Conservation (phyloP, 2,113 vertebrate species). For the Thunnus thynnus region DNA sequence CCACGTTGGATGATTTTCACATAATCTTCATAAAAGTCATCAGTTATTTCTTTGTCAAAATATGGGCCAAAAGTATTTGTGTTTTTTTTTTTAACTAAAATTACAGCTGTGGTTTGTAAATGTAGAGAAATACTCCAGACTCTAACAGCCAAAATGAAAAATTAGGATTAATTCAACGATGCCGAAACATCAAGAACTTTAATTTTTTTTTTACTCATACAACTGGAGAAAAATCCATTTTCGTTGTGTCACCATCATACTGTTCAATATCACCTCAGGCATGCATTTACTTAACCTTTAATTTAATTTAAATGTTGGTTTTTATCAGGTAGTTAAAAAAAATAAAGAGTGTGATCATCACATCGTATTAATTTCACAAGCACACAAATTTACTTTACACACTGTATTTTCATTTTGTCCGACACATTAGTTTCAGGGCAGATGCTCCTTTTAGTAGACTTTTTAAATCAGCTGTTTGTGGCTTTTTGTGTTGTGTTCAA, state of each 20-base stretch:
- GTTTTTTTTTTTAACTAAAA: too few species aligned
- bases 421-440: not conserved
- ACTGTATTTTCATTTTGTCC: not conserved
- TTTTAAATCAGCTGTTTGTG: not conserved
- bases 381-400: not conserved
- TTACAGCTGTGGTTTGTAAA: too few species aligned
- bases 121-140: not conserved
- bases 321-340: not conserved
- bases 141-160: not conserved
- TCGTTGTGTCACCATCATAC: not conserved
- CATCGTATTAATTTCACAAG: not conserved
- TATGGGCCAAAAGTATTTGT: too few species aligned
- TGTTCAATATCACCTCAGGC: not conserved
- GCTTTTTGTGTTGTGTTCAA: not conserved
- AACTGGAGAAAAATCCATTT: not conserved
- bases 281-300: not conserved
- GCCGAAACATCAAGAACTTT: too few species aligned
- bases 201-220: not conserved
- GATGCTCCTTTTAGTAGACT: not conserved
- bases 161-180: too few species aligned
- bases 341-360: too few species aligned
- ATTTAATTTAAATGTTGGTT: too few species aligned
- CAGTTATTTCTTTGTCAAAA: too few species aligned
- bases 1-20: too few species aligned
- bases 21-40: too few species aligned